These are phyloP conservation scores for Andrena camellia DNA, from an alignment of 2,888 invertebrate genomes.

Conservation along the genomic window DNA sequence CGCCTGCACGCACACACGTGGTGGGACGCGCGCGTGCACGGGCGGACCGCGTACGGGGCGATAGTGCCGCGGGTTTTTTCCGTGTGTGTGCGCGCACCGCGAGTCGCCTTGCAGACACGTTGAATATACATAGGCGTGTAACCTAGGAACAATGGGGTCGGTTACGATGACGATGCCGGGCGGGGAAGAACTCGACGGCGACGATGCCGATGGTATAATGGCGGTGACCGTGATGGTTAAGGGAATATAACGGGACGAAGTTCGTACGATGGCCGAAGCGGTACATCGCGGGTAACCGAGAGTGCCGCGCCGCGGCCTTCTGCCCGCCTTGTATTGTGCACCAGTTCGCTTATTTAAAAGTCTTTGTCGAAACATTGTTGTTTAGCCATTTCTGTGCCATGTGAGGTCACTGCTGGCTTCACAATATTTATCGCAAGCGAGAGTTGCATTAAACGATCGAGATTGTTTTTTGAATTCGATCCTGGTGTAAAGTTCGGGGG, in stretches of 20 bases:
- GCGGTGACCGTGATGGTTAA: conserved; percentile 49
- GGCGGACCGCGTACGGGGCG: conserved; percentile 3
- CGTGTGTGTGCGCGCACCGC: conserved; percentile 20
- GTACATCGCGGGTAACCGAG: conserved; percentile 8
- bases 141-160: conserved; percentile 58
- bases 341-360: conserved; percentile 1
- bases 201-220: conserved; percentile 39
- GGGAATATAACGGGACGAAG: conserved; percentile 62
- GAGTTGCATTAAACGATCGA: no score
- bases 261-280: conserved; percentile 35
- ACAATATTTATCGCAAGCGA: no score
- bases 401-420: no score
- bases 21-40: not conserved
- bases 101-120: conserved; percentile 23
- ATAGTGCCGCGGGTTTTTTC: conserved; percentile 28
- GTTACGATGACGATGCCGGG: conserved; percentile 45
- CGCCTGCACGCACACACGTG: not conserved
- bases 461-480: no score
- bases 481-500: no score
- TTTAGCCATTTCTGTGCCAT: not conserved
- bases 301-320: not conserved
- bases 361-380: conserved; percentile 18
- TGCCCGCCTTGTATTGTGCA: not conserved
- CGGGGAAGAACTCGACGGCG: conserved; percentile 45
- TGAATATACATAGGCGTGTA: conserved; percentile 44